These are phyloP conservation scores for Rallus limicola DNA, from an alignment of 2,113 vertebrate genomes.

Conservation along the genomic window DNA sequence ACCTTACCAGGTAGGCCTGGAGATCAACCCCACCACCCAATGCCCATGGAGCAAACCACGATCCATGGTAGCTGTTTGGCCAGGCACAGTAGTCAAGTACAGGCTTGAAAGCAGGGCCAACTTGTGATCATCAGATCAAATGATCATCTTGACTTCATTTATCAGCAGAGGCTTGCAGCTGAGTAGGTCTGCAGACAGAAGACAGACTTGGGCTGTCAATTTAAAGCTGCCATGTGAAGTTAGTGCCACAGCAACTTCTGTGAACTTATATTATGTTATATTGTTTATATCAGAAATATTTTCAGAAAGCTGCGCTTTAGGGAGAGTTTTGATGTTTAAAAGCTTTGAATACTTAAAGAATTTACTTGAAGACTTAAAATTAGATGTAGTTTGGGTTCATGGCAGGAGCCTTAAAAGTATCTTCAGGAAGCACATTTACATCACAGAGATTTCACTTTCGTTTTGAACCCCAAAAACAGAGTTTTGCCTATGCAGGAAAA, in stretches of 20 bases:
- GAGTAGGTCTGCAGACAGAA: background rate
- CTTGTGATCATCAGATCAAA: background rate
- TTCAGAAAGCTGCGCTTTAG: background rate
- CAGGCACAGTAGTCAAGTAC: background rate
- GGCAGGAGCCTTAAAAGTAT: background rate
- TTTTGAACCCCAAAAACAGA: background rate
- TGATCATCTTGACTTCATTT: background rate
- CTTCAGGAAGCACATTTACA: background rate
- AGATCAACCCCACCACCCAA: background rate
- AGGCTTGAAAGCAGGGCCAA: background rate
- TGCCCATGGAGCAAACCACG: background rate
- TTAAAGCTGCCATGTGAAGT: background rate
- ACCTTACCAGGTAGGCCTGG: background rate
- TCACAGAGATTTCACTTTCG: background rate
- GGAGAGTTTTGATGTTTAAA: conserved; percentile 2
- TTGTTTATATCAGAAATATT: conserved; percentile 8
- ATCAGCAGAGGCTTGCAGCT: background rate
- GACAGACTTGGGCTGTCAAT: background rate
- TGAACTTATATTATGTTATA: background rate
- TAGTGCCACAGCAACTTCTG: background rate
- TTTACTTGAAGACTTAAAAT: conserved; percentile 1
- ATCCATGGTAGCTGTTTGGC: background rate
- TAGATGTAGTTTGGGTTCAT: background rate
- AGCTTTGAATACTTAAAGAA: background rate
- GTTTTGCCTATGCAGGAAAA: background rate